Base-by-base conservation (phyloP, 2,113 vertebrate species). In the Saccopteryx bilineata region DNA sequence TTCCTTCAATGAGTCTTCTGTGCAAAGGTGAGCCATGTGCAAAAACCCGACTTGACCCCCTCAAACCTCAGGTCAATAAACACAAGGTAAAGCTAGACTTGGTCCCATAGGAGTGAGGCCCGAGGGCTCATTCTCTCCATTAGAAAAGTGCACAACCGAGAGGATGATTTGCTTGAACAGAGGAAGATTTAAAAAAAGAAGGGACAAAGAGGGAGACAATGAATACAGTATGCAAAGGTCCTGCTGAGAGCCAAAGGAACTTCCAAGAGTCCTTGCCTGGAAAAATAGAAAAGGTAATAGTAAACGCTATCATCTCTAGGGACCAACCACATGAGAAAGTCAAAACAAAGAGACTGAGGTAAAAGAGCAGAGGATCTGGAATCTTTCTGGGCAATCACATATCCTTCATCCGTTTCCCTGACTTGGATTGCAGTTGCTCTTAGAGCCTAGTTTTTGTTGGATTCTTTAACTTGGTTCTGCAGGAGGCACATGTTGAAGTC, bases 321-420 rank as follows among this genome's bases (percentile, higher is more conserved):
- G 87, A 96, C 82, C 23, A 78, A 86, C 10, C 96, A 94, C 74
- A 94, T 85, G 95, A 95, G 90, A 97, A 74, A 76, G 28, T 85
- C 0, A 85, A 65, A 58, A 98, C 46, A 97, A 90, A 96, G 96
- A 92, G 71, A 84, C 80, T 3, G 9, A 76, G 96, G 93, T 2
- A 80, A 94, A 86, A 93, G 81, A 95, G 76, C 79, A 83, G 72
- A 91, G 89, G 56, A 89, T 86, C 50, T 52, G 78, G 80, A 88
- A 97, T 96, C 96, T 97, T 94, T 93, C 88, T 93, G 97, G 96
- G 96, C 92, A 96, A 97, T 85, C 83, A 11, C 92, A 85, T 79
- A 63, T 52, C 85, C 92, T 94, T 94, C 94, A 90, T 96, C 91
- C 19, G 19, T 48, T 90, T 75, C 75, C 61, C 83, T 72, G 94